Conservation (phyloP, 2,797 vertebrate species). For the Sebastes iracundus region DNA sequence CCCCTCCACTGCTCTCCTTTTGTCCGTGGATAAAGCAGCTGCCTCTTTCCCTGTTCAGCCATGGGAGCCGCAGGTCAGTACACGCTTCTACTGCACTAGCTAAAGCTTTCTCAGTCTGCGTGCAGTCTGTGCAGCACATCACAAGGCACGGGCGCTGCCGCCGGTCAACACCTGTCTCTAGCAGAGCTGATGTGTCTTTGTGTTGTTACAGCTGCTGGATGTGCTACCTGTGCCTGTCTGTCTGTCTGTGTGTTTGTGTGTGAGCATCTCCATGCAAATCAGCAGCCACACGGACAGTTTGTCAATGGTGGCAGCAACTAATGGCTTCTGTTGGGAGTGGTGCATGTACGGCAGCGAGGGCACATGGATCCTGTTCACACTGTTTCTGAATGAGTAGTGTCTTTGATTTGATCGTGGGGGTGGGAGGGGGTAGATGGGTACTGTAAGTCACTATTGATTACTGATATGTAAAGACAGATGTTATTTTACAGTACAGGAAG, state of each 20-base stretch:
- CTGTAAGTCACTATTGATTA: neutral
- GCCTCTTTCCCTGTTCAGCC: constrained; percentile 83
- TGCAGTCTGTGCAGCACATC: constrained; percentile 46
- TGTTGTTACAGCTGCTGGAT: constrained; percentile 37
- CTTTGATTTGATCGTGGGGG: constrained; percentile 13
- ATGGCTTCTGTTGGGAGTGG: constrained; percentile 35
- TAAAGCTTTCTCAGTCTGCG: constrained; percentile 59
- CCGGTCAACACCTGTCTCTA: constrained; percentile 35
- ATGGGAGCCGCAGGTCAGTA: constrained; percentile 88
- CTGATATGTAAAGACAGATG: neutral
- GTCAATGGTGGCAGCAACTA: constrained; percentile 26
- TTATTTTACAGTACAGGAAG: neutral
- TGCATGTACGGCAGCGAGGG: constrained; percentile 28
- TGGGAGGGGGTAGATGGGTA: neutral
- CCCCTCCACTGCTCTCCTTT: constrained; percentile 78
- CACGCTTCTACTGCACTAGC: constrained; percentile 63
- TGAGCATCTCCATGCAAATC: constrained; percentile 59
- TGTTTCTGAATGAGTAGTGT: constrained; percentile 33
- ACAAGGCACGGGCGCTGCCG: constrained; percentile 21
- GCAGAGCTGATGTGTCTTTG: constrained; percentile 25
- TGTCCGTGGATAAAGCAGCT: constrained; percentile 84
- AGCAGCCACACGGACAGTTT: constrained; percentile 33
- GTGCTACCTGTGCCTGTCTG: constrained; percentile 45
- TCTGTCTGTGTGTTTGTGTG: constrained; percentile 14
- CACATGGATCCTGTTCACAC: constrained; percentile 9